Evolutionary conservation across 2,113 vertebrate genomes (phyloP).

Genomic region (Plestiodon gilberti): DNA sequence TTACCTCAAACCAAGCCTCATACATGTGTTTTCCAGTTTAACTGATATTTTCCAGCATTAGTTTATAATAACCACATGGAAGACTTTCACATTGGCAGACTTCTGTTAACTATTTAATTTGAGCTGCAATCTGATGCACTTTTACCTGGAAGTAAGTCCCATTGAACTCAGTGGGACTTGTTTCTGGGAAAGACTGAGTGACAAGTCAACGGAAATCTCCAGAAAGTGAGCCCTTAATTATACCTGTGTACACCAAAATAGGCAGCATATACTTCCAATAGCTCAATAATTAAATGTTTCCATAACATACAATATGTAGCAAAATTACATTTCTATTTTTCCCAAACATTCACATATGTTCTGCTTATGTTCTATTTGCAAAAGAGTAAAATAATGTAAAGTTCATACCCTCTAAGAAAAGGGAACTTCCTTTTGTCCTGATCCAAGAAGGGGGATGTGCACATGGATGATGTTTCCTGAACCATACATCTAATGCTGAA

Average conservation of each 20-base stretch:
- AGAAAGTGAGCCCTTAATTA: not conserved
- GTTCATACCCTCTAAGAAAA: not conserved
- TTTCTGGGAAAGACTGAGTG: no score
- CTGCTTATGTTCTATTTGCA: not conserved
- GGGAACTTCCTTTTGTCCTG: not conserved
- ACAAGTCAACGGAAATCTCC: not conserved
- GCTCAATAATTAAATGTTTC: not conserved
- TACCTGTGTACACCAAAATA: not conserved
- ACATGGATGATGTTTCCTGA: not conserved
- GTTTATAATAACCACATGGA: slow-evolving; percentile 45
- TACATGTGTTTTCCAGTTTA: slow-evolving; percentile 38
- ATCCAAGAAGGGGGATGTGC: no score
- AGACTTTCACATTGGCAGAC: not conserved
- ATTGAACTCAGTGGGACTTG: no score
- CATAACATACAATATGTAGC: not conserved
- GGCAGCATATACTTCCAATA: not conserved
- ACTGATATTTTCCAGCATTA: slow-evolving; percentile 36
- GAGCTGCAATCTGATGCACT: no score
- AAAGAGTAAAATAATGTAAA: not conserved
- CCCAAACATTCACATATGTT: not conserved
- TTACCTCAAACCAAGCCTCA: slow-evolving; percentile 50
- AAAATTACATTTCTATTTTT: not conserved
- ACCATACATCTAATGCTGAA: not conserved
- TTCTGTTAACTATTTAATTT: slow-evolving; percentile 18
- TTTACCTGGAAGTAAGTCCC: no score